A percentile compares a stretch with the other conserved stretches of the same genome.
Conservation (phyloP, 2,113 vertebrate genomes). For the Cercocebus atys region DNA sequence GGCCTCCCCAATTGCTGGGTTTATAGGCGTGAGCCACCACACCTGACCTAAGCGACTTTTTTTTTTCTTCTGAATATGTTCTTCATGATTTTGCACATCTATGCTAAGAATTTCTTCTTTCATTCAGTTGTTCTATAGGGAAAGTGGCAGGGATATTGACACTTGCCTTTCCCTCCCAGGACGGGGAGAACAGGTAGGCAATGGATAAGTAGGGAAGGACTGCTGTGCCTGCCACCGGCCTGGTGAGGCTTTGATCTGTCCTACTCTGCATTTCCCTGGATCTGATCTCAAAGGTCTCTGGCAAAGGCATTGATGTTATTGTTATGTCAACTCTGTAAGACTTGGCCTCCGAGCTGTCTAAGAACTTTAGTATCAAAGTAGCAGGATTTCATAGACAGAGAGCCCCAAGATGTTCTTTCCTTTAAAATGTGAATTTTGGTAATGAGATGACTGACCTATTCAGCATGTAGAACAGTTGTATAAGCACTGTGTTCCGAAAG, state of each 20-base stretch:
- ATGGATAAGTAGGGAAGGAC: background rate
- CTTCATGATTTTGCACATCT: background rate
- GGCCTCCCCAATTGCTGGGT: too few relatives aligned
- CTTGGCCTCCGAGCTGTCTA: background rate
- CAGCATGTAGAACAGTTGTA: background rate
- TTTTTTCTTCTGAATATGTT: background rate
- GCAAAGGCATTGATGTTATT: background rate
- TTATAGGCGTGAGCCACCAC: too few relatives aligned
- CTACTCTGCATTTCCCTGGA: background rate
- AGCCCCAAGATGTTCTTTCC: background rate
- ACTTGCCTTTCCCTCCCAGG: background rate
- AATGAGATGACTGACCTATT: background rate
- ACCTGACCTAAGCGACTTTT: too few relatives aligned
- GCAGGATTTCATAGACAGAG: background rate
- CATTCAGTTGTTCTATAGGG: background rate
- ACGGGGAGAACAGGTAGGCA: background rate
- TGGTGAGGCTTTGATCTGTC: background rate
- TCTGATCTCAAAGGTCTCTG: background rate
- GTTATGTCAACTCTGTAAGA: background rate
- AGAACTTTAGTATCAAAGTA: background rate
- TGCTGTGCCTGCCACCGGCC: background rate
- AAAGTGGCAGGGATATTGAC: background rate
- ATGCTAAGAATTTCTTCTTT: background rate
- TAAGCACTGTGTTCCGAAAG: background rate
- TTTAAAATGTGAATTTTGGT: slow-evolving; percentile 10